These are phyloP conservation scores for Copidosoma floridanum DNA, from an alignment of 1,140 invertebrate species.

Conservation along the genomic window DNA sequence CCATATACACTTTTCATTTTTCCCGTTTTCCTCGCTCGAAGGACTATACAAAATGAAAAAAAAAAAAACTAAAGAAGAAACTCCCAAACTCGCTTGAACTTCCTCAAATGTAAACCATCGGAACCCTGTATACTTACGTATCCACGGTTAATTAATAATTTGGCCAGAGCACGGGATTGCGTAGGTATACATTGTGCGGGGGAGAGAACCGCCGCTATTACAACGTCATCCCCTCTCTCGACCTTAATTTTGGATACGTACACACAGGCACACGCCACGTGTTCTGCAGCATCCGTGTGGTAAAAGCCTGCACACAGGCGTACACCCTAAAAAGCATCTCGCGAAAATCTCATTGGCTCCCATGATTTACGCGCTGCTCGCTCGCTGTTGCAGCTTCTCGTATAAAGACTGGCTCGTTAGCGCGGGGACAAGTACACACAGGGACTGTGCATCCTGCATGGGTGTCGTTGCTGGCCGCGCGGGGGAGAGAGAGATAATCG, in stretches of 20 bases:
- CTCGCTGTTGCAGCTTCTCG: conserved; percentile 30
- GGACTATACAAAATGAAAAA: conserved; percentile 4
- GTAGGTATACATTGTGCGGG: conserved; percentile 42
- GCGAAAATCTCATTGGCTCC: conserved; percentile 43
- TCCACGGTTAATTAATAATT: conserved; percentile 50
- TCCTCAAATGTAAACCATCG: too few relatives aligned
- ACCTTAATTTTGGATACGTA: too few relatives aligned
- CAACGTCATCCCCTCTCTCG: too few relatives aligned
- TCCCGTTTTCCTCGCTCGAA: background rate
- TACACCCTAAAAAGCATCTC: too few relatives aligned
- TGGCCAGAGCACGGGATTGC: conserved; percentile 14
- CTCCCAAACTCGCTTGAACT: too few relatives aligned
- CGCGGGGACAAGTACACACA: conserved; percentile 37
- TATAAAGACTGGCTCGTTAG: conserved; percentile 41
- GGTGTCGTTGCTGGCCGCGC: background rate
- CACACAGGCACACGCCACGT: too few relatives aligned
- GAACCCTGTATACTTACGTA: too few relatives aligned
- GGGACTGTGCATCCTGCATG: conserved; percentile 31
- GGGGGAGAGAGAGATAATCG: conserved; percentile 20
- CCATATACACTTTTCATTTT: too few relatives aligned
- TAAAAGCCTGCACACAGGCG: too few relatives aligned
- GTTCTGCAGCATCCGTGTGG: too few relatives aligned
- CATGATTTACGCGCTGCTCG: conserved; percentile 45
- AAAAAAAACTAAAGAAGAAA: too few relatives aligned
- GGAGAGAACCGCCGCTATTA: background rate